A percentile compares a stretch with the other conserved stretches of the same genome.
Conservation (phyloP, 2,797 vertebrate genomes). For the Nyctalus aviator region DNA sequence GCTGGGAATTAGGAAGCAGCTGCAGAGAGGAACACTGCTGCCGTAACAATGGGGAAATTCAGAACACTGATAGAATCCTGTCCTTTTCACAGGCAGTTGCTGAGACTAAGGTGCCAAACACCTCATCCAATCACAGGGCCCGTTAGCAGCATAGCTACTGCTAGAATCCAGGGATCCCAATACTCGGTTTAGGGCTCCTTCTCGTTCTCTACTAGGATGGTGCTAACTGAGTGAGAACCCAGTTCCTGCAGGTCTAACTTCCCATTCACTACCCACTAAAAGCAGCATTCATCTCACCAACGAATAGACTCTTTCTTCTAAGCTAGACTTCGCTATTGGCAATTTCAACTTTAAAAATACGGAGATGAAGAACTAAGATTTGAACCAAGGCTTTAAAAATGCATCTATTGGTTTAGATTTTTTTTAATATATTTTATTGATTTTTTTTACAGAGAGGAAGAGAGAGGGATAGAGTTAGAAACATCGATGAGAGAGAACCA, state of each 20-base stretch:
- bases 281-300: neutral
- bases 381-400: neutral
- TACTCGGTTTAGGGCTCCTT: neutral
- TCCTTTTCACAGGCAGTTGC: neutral
- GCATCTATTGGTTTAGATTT: neutral
- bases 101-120: neutral
- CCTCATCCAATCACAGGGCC: neutral
- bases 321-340: neutral
- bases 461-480: too few species aligned
- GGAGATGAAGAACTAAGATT: constrained; percentile 1
- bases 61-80: neutral
- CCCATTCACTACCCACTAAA: neutral
- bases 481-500: too few species aligned
- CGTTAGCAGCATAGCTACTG: neutral
- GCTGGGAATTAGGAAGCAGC: neutral
- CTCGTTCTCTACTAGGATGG: neutral
- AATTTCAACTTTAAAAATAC: neutral
- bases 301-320: neutral
- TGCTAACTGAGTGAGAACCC: neutral
- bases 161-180: neutral
- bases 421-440: neutral
- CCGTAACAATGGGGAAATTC: neutral
- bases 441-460: too few species aligned
- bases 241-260: neutral
- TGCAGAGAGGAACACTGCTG: neutral